Evolutionary conservation across 2,797 vertebrate species (phyloP).

Genomic region (Spheniscus humboldti): DNA sequence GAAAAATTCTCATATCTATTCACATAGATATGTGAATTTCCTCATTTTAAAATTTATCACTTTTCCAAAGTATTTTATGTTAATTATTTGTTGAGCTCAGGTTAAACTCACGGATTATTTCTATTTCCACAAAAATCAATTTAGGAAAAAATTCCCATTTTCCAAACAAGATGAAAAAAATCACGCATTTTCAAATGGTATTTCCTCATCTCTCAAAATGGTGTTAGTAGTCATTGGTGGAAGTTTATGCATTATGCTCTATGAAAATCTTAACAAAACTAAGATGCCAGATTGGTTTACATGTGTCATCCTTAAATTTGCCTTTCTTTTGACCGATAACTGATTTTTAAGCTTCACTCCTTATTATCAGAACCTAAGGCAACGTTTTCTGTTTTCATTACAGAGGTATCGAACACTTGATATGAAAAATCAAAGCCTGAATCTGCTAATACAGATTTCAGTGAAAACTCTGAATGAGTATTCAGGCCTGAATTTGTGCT

Average conservation of each 20-base stretch:
- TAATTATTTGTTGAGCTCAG: not conserved
- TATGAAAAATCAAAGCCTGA: not conserved
- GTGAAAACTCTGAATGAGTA: not conserved
- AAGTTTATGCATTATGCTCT: not conserved
- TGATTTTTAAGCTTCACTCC: not conserved
- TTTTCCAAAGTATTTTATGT: not conserved
- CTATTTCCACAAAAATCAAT: not conserved
- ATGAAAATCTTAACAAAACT: not conserved
- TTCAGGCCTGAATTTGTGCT: not conserved
- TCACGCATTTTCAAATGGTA: not conserved
- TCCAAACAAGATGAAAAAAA: not conserved
- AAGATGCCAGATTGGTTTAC: not conserved
- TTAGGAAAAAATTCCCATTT: not conserved
- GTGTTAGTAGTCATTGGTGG: not conserved
- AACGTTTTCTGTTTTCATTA: not conserved
- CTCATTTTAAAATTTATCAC: not conserved
- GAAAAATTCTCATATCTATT: not conserved
- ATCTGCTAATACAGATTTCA: not conserved
- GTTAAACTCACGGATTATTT: not conserved
- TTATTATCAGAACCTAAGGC: not conserved
- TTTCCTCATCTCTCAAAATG: not conserved
- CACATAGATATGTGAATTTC: not conserved
- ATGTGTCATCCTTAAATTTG: not conserved
- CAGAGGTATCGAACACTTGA: not conserved
- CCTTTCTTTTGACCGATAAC: not conserved